Evolutionary conservation across 2,888 invertebrate species (phyloP).

Genomic region (Cheilosia grossa): DNA sequence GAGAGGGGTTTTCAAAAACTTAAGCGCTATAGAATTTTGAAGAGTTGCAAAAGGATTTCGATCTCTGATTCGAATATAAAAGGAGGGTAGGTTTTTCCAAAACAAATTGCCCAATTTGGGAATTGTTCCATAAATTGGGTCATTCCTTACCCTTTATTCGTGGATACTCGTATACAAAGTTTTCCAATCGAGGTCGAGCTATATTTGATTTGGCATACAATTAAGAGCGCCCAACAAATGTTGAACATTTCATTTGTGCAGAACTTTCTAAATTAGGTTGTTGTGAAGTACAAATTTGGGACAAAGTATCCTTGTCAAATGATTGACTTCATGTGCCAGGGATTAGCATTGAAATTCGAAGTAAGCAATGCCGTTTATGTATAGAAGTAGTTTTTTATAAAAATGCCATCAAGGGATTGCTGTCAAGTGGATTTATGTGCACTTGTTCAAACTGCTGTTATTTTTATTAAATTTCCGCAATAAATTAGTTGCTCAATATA

Average conservation of each 20-base stretch:
- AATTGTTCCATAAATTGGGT: constrained; percentile 28
- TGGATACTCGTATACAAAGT: not conserved
- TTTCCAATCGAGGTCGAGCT: not conserved
- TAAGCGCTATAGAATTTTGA: not conserved
- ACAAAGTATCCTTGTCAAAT: not conserved
- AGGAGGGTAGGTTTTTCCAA: not conserved
- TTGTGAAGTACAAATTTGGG: not conserved
- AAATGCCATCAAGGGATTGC: no score
- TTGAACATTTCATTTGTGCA: constrained; percentile 3
- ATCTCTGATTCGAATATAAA: constrained; percentile 25
- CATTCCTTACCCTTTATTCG: constrained; percentile 14
- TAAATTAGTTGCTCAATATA: no score
- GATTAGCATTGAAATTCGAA: not conserved
- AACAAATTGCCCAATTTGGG: constrained; percentile 36
- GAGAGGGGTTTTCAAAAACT: not conserved
- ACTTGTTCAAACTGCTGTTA: no score
- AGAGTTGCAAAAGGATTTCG: constrained; percentile 16
- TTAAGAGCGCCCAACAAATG: constrained; percentile 5
- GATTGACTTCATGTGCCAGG: not conserved
- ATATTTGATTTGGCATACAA: constrained; percentile 19
- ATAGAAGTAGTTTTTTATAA: no score
- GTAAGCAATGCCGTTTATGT: no score
- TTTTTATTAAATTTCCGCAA: no score
- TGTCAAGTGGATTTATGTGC: no score
- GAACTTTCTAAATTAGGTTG: not conserved